Evolutionary conservation across 2,113 vertebrate species (phyloP).

Genomic region (Perccottus glenii): DNA sequence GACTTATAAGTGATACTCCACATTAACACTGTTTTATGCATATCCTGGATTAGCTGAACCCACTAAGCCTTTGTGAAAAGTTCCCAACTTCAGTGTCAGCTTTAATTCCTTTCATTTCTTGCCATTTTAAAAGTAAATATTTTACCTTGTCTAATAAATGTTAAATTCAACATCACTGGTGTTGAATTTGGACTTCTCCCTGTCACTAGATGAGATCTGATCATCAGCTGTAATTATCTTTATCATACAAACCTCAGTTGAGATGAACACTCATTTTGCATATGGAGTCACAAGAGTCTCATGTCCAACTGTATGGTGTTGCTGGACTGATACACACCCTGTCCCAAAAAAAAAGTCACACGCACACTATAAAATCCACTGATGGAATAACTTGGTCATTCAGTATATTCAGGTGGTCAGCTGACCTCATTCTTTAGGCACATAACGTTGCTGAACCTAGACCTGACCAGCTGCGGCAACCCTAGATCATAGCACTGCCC

Average conservation of each 20-base stretch:
- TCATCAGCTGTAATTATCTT: conserved; percentile 13
- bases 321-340: too few relatives aligned
- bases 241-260: conserved; percentile 15
- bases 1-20: background rate
- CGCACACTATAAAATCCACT: too few relatives aligned
- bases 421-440: too few relatives aligned
- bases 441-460: too few relatives aligned
- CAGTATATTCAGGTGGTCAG: too few relatives aligned
- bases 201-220: background rate
- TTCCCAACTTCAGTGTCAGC: background rate
- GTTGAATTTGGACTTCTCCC: background rate
- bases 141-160: background rate
- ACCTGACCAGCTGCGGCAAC: too few relatives aligned
- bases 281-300: background rate
- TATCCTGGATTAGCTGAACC: conserved; percentile 8
- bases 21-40: conserved; percentile 12
- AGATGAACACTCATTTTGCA: conserved; percentile 23
- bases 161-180: background rate
- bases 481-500: too few relatives aligned
- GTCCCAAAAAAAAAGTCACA: too few relatives aligned
- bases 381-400: too few relatives aligned
- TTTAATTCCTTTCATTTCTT: conserved; percentile 2
- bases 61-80: background rate
- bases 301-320: too few relatives aligned
- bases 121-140: background rate